Evolutionary conservation across 2,113 vertebrate genomes (phyloP), one percentile per base, ranked within the genome.

Genomic region (Catagonus wagneri): DNA sequence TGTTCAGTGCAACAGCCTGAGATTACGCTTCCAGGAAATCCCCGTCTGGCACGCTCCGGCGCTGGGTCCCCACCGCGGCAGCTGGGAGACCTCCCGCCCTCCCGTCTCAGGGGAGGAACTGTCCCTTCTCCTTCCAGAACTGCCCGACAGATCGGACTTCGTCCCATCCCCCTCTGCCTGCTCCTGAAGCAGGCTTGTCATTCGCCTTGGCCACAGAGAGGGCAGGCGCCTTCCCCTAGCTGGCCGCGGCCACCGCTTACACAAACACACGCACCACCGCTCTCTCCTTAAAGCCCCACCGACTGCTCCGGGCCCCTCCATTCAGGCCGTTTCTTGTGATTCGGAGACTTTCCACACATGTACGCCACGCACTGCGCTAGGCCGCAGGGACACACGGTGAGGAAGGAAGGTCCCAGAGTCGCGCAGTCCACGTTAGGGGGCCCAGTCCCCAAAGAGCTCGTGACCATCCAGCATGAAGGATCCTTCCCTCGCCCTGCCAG

Each of bases 81-180:
- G 85, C 93, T 96, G 68, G 95, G 74, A 97, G 96, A 96, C 87
- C 89, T 90, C 80, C 96, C 89, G 65, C 76, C 34, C 63, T 92
- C 66, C 93, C 87, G 89, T 97, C 94, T 95, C 85, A 90, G 60
- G 81, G 71, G 61, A 96, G 71, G 71, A 84, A 95, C 69, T 56
- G 61, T 44, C 66, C 76, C 61, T 79, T 83, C 95, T 54, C 78
- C 90, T 95, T 94, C 76, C 60, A 36, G 89, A 95, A 90, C 56
- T 87, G n/a, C 71, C 79, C 69, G 27, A 74, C 25, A 93, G 83
- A 87, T 44, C 27, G 81, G 93, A 23, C 54, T 63, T 65, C 34
- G 54, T 10, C 52, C 69, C 75, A 56, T 69, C 39, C 39, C 61
- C 39, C 71, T 63, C 54, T 14, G 69, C 80, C 27, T 54, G 85